phyloP scores from a whole-genome alignment of 2,888 invertebrate species.

The Dilophus febrilis region DNA sequence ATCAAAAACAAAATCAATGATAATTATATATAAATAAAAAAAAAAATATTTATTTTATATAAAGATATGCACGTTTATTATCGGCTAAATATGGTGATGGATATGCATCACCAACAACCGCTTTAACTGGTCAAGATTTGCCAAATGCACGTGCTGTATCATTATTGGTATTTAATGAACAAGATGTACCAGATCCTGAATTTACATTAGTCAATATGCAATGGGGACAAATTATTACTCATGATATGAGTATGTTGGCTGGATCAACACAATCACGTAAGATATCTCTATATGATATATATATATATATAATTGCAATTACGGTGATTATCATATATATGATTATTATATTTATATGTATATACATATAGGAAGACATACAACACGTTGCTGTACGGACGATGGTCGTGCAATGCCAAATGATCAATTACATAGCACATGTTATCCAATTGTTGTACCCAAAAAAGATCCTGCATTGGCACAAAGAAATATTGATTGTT shows the following conservation, averaged over 20 bases:
- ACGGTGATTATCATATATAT: background rate
- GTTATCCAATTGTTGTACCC: constrained; percentile 37
- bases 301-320: background rate
- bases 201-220: constrained; percentile 56
- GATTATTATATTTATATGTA: constrained; percentile 7
- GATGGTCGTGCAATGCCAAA: constrained; percentile 36
- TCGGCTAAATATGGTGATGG: constrained; percentile 34
- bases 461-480: constrained; percentile 36
- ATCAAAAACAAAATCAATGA: background rate
- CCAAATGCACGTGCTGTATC: constrained; percentile 55
- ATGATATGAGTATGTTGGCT: constrained; percentile 36
- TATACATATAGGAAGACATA: constrained; percentile 38
- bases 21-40: background rate
- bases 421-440: constrained; percentile 28
- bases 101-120: constrained; percentile 38
- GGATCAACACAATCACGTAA: constrained; percentile 50
- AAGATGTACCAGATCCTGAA: constrained; percentile 47
- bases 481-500: constrained; percentile 34
- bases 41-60: background rate
- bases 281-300: background rate
- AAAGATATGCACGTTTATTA: constrained; percentile 29
- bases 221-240: constrained; percentile 43
- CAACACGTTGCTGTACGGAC: constrained; percentile 42
- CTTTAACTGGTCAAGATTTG: constrained; percentile 44
- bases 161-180: constrained; percentile 49